Base-by-base conservation (phyloP, 2,113 vertebrate genomes). In the Catagonus wagneri region DNA sequence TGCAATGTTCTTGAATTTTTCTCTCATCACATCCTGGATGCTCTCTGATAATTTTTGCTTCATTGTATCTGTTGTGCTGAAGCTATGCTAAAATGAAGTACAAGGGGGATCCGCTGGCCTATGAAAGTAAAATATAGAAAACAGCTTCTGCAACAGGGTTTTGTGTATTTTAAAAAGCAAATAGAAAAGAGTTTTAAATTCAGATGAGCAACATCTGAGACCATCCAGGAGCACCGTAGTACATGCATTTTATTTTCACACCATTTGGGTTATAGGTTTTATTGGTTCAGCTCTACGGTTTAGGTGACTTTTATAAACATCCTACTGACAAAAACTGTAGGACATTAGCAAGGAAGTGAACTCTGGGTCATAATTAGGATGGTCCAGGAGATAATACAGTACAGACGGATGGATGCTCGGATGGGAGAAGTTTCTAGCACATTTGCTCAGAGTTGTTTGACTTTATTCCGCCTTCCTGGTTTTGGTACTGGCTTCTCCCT, bases 31-130 rank as follows among this genome's bases (percentile, higher is more conserved):
- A 97, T 96, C 96, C 91, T 97, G 86, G 58, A 85, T 97, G 94
- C 93, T 98, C 97, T 98, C 97, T 97, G 96, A 97, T 98, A 98
- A 98, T 97, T 95, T 96, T 95, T 97, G 86, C 86, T 96, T 98
- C 97, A 98, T 98, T 65, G 6, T 71, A 96, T 96, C 97, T 98
- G 89, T 97, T 98, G 95, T 92, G 66, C 92, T 96, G 93, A 96
- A 97, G 96, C 81, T 96, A 63, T 92, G 93, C 86, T 93, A 94
- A 97, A 97, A 83, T 97, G 76, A 10, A 78, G 94, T 90, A 96
- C 50, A 97, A 94, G 76, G 76, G 65, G 61, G 65, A 96, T 98
- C 98, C 96, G 97, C 97, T 96, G 97, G 68, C 84, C 95, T 94
- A 98, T 97, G 72, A 95, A 95, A 98, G 44, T 61, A 92, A 91